Base-by-base conservation (phyloP, 2,113 vertebrate species). In the Dinomys branickii region DNA sequence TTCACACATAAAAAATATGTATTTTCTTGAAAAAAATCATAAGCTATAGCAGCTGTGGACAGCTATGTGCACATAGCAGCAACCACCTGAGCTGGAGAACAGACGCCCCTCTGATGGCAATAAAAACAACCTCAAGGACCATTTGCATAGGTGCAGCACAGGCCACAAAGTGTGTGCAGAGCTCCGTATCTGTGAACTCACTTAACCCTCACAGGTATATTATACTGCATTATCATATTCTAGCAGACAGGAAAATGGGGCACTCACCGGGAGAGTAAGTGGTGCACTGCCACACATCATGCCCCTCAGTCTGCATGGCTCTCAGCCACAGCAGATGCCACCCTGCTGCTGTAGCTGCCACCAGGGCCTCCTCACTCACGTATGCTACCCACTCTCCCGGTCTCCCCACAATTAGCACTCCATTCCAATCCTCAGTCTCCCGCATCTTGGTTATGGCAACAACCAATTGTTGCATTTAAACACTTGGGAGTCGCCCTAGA, bases 1-100 rank as follows among this genome's bases (percentile, higher is more conserved):
- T 95, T 91, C 88, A 97, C 91, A 95, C 33, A 85, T 54, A 81
- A 83, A 90, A 95, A 83, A 90, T 35, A 33, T 20, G 87, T 82
- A 90, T 94, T 95, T 92, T 94, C 85, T 92, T 94, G 5, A 91
- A 94, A 95, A 95, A 92, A 90, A 75, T 47, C 4, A 0, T 67
- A 77, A 85, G 8, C 80, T 7, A 4, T 61, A 87, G 44, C 67
- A 96, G 69, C 71, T 58, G 13, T 73, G 50, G 81, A 67, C 13
- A 78, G 56, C 61, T 75, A 44, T 35, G 14, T 44, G 19, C 82
- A 85, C 52, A 16, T 38, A 56, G 67, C 63, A 95, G 85, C 50
- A 92, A 90, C 44, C 73, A 85, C 44, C 63, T 92, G 44, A 94
- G 24, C 0, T 69, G 77, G 63, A 17, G 44, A 69, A 85, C 35